Conservation (phyloP, 37 sponge, comb jelly and placozoan genomes). For the Aplysina aerophoba region DNA sequence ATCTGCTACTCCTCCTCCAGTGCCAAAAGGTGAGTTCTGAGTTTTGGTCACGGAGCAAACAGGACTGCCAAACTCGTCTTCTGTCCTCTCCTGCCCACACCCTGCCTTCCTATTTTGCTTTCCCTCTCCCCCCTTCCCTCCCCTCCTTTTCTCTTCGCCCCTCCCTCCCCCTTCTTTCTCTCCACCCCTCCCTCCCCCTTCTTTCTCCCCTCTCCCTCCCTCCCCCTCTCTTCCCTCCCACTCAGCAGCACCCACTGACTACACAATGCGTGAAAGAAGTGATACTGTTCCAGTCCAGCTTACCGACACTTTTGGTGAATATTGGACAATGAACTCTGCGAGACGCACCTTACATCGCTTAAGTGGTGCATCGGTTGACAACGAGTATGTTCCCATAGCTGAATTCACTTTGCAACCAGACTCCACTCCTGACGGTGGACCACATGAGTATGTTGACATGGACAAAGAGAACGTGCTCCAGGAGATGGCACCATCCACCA, state of each 20-base stretch:
- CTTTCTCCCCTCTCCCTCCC: background rate
- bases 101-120: background rate
- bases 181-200: background rate
- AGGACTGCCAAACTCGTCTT: background rate
- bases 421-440: too few relatives aligned
- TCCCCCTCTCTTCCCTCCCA: background rate
- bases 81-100: background rate
- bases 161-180: conserved; percentile 9
- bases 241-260: background rate
- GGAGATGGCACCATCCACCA: too few relatives aligned
- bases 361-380: conserved; percentile 58
- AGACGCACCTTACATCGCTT: conserved; percentile 64
- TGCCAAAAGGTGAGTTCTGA: background rate
- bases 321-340: conserved; percentile 72
- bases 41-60: background rate
- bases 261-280: conserved; percentile 41
- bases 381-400: too few relatives aligned
- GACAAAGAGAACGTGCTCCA: too few relatives aligned
- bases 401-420: too few relatives aligned
- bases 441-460: too few relatives aligned
- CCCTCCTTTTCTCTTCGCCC: background rate
- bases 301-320: conserved; percentile 28
- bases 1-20: background rate
- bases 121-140: background rate
- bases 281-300: conserved; percentile 29